phyloP scores from a whole-genome alignment of 2,113 vertebrate species.

The Equus quagga region DNA sequence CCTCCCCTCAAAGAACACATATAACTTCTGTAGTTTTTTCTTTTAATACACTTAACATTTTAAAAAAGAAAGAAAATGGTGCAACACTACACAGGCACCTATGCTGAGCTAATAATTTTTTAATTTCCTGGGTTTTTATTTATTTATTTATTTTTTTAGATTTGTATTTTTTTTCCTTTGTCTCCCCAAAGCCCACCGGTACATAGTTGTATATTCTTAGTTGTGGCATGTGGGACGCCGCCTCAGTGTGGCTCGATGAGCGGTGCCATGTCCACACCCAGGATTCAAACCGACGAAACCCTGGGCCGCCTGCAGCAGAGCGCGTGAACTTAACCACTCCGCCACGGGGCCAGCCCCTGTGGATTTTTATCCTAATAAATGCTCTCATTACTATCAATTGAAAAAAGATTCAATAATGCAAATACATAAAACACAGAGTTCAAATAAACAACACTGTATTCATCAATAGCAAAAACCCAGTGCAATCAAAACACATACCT shows the following conservation, averaged over 20 bases:
- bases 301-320: too few species aligned
- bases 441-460: conserved; percentile 32
- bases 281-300: too few species aligned
- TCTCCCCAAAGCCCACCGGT: too few species aligned
- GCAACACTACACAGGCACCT: not conserved
- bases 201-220: too few species aligned
- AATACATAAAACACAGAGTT: conserved; percentile 9
- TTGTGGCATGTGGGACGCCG: too few species aligned
- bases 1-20: not conserved
- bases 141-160: too few species aligned
- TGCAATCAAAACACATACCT: conserved; percentile 89
- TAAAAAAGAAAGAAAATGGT: not conserved
- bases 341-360: too few species aligned
- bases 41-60: conserved; percentile 8
- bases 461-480: conserved; percentile 9
- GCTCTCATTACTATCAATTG: not conserved
- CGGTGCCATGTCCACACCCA: too few species aligned
- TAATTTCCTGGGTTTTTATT: not conserved
- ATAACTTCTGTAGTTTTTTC: not conserved
- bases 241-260: too few species aligned
- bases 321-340: too few species aligned
- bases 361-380: not conserved
- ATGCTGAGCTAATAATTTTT: not conserved
- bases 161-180: too few species aligned
- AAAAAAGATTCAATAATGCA: conserved; percentile 27